phyloP scores from a whole-genome alignment of 2,888 invertebrate genomes.

The Ophonus ardosiacus region DNA sequence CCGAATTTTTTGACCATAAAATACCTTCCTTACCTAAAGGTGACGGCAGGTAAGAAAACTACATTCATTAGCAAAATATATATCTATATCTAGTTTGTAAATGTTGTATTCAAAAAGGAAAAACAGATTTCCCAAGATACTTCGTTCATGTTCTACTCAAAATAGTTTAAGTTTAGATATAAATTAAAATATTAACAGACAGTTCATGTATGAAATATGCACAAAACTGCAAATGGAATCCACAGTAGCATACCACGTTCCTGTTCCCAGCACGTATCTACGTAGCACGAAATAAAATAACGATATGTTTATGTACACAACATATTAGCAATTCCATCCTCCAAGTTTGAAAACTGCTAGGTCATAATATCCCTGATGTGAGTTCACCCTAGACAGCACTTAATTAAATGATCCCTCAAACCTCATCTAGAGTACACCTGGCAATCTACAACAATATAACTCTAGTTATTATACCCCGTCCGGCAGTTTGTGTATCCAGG shows the following conservation, averaged over 20 bases:
- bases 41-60: too few relatives aligned
- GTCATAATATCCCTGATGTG: background rate
- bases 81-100: too few relatives aligned
- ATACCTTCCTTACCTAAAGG: too few relatives aligned
- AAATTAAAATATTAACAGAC: too few relatives aligned
- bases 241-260: background rate
- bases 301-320: background rate
- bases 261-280: background rate
- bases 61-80: too few relatives aligned
- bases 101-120: too few relatives aligned
- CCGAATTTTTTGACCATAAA: too few relatives aligned
- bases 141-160: too few relatives aligned
- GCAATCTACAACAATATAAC: constrained; percentile 8
- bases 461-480: constrained; percentile 8
- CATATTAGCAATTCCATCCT: background rate
- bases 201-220: too few relatives aligned
- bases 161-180: too few relatives aligned
- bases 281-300: background rate
- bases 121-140: too few relatives aligned
- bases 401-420: constrained; percentile 38
- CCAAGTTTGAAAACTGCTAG: background rate
- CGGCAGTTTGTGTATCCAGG: constrained; percentile 1
- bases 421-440: constrained; percentile 8
- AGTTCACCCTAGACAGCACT: constrained; percentile 2
- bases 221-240: too few relatives aligned